Evolutionary conservation across 2,888 invertebrate genomes (phyloP).

Genomic region (Parnassius mnemosyne): DNA sequence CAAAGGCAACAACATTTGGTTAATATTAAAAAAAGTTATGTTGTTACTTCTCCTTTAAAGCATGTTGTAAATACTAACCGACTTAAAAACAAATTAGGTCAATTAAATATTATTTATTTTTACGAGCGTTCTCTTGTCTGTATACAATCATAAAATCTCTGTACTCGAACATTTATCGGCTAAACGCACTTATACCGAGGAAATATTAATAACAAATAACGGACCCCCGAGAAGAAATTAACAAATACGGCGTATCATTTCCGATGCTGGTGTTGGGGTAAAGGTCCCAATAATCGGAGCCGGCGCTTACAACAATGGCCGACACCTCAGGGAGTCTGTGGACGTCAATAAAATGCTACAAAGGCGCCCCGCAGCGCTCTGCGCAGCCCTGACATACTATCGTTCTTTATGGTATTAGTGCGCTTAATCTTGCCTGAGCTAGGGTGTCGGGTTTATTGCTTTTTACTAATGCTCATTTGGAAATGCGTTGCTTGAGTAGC

Average conservation of each 20-base stretch:
- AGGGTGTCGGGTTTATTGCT: constrained; percentile 62
- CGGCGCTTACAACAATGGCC: constrained; percentile 43
- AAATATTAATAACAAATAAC: constrained; percentile 26
- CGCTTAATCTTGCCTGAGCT: constrained; percentile 54
- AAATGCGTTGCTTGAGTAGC: constrained; percentile 21
- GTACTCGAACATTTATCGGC: constrained; percentile 10
- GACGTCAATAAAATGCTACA: constrained; percentile 71
- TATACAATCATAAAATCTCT: background rate
- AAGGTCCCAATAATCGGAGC: constrained; percentile 41
- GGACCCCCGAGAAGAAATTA: constrained; percentile 45
- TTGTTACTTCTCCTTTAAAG: too few relatives aligned
- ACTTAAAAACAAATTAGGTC: constrained; percentile 1
- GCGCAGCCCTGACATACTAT: constrained; percentile 33
- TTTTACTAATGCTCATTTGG: constrained; percentile 44
- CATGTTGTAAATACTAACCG: too few relatives aligned
- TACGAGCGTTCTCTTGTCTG: background rate
- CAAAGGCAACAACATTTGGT: too few relatives aligned
- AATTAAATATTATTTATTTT: constrained; percentile 1
- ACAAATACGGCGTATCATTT: constrained; percentile 58
- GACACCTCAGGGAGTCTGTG: constrained; percentile 54
- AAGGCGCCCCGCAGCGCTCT: constrained; percentile 52
- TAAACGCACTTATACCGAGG: constrained; percentile 8
- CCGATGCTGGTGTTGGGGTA: constrained; percentile 38
- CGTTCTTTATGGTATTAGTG: constrained; percentile 61
- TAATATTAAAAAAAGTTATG: too few relatives aligned